These are phyloP conservation scores for Pachyuromys duprasi DNA, from an alignment of 2,797 vertebrate genomes.

Conservation along the genomic window DNA sequence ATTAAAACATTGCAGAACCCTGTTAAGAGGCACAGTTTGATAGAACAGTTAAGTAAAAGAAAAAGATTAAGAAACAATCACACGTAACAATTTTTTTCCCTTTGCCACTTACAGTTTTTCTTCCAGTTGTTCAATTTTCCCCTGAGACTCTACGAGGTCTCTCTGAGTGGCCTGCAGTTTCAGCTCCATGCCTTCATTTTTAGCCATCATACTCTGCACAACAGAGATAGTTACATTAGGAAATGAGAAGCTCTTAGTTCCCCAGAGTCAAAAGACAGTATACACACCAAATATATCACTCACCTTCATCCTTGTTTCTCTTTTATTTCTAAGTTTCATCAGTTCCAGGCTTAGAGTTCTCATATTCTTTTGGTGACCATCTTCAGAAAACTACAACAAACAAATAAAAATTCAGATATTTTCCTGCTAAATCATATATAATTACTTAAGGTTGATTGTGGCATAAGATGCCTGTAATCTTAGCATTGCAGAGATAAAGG, in stretches of 20 bases:
- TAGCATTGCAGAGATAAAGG: background rate
- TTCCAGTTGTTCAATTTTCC: slow-evolving; percentile 83
- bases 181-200: slow-evolving; percentile 85
- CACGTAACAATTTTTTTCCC: background rate
- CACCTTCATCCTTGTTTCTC: slow-evolving; percentile 94
- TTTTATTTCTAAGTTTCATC: slow-evolving; percentile 93
- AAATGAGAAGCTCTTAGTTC: background rate
- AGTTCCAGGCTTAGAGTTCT: slow-evolving; percentile 93
- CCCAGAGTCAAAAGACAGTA: background rate
- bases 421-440: background rate
- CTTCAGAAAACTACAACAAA: slow-evolving; percentile 92
- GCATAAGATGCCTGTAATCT: background rate
- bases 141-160: slow-evolving; percentile 84
- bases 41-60: background rate
- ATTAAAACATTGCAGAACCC: background rate
- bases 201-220: slow-evolving; percentile 79
- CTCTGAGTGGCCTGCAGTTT: slow-evolving; percentile 82
- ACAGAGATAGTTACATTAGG: background rate
- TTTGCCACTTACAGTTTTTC: slow-evolving; percentile 87
- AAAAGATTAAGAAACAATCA: background rate
- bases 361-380: slow-evolving; percentile 93
- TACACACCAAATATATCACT: background rate
- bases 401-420: slow-evolving; percentile 25
- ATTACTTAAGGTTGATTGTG: background rate
- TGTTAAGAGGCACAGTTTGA: background rate